Evolutionary conservation across 2,797 vertebrate species (phyloP).

Genomic region (Melanotaenia nigrans): DNA sequence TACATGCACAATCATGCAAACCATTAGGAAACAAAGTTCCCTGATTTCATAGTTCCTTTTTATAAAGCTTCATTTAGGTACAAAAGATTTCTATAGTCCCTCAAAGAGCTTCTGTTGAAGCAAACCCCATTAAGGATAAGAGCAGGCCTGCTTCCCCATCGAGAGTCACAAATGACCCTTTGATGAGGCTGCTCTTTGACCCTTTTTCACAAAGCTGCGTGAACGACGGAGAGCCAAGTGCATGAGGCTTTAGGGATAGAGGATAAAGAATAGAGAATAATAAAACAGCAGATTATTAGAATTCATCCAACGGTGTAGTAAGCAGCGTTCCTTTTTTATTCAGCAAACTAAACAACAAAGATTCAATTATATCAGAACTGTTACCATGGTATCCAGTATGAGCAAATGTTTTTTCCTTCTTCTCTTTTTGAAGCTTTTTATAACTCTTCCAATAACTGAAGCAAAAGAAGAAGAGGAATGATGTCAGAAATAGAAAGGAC

Average conservation of each 20-base stretch:
- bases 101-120: conserved; percentile 53
- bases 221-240: conserved; percentile 40
- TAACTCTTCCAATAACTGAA: conserved; percentile 68
- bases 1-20: conserved; percentile 30
- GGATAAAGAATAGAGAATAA: conserved; percentile 57
- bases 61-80: conserved; percentile 61
- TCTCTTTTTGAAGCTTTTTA: conserved; percentile 60
- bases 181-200: conserved; percentile 77
- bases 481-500: conserved; percentile 35
- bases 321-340: conserved; percentile 76
- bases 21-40: conserved; percentile 62
- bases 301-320: conserved; percentile 75
- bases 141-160: conserved; percentile 60
- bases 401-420: conserved; percentile 68
- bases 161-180: conserved; percentile 75
- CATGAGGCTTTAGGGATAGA: conserved; percentile 45
- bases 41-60: conserved; percentile 64
- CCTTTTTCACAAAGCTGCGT: conserved; percentile 62
- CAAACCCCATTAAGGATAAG: conserved; percentile 64
- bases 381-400: conserved; percentile 74
- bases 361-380: conserved; percentile 75
- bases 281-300: conserved; percentile 71
- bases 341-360: conserved; percentile 78
- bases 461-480: conserved; percentile 32
- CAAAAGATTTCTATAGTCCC: conserved; percentile 39